Conservation (phyloP, 2,113 vertebrate genomes). For the Oryzias celebensis region DNA sequence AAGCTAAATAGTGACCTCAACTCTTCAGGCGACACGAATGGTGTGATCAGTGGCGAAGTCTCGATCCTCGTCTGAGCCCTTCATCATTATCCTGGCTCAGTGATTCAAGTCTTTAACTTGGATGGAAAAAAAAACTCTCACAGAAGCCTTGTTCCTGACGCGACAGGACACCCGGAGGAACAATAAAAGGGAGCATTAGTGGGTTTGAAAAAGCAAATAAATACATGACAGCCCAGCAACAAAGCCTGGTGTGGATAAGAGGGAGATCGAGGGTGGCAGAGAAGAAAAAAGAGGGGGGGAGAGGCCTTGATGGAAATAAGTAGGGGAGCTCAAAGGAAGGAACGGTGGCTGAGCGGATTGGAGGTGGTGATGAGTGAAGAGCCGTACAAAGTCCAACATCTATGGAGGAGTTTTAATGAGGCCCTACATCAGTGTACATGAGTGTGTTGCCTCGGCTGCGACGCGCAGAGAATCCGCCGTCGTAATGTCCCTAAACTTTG, state of each 20-base stretch:
- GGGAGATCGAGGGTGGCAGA: conserved; percentile 13
- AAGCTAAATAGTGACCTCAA: conserved; percentile 17
- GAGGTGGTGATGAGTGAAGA: conserved; percentile 94
- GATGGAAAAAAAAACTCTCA: conserved; percentile 65
- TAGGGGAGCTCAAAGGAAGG: conserved; percentile 70
- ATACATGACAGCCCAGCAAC: conserved; percentile 90
- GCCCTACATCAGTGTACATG: conserved; percentile 72
- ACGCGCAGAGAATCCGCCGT: conserved; percentile 90
- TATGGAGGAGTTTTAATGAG: conserved; percentile 98
- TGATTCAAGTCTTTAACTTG: conserved; percentile 83
- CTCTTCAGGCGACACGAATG: conserved; percentile 21
- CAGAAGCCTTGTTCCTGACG: conserved; percentile 83
- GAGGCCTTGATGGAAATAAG: conserved; percentile 93
- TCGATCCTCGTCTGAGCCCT: conserved; percentile 49
- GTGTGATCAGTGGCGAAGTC: conserved; percentile 35
- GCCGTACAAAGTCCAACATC: conserved; percentile 89
- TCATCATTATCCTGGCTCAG: conserved; percentile 71
- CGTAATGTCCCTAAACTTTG: conserved; percentile 85
- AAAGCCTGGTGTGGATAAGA: conserved; percentile 76
- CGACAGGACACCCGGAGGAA: conserved; percentile 80
- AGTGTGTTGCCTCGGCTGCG: conserved; percentile 82
- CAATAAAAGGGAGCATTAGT: conserved; percentile 88
- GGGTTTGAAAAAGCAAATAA: conserved; percentile 95
- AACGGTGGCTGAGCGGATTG: conserved; percentile 48
- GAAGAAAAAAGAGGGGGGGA: conserved; percentile 28